phyloP scores from a whole-genome alignment of 2,797 vertebrate species.

The Alcedo atthis region DNA sequence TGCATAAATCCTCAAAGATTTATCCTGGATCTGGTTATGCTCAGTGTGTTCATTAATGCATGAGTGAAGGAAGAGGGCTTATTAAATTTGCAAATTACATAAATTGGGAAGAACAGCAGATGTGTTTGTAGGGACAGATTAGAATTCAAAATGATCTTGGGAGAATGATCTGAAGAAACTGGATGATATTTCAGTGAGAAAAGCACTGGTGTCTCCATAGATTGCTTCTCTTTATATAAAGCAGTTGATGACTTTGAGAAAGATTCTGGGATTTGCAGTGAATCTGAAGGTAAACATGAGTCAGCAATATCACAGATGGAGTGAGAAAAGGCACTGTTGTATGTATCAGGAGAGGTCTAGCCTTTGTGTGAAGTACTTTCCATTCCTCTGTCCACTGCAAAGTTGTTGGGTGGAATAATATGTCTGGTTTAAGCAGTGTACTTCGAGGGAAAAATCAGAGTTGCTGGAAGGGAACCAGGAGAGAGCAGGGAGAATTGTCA shows the following conservation, averaged over 20 bases:
- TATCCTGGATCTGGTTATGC: neutral
- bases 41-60: neutral
- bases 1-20: neutral
- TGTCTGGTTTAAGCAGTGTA: neutral
- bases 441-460: neutral
- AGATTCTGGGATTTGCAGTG: neutral
- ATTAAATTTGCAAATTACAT: neutral
- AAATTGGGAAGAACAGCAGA: neutral
- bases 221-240: neutral
- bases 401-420: neutral
- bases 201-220: neutral
- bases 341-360: neutral
- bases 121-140: neutral
- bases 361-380: neutral
- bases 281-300: neutral
- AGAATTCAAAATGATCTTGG: neutral
- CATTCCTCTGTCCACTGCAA: neutral
- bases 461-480: neutral
- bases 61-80: neutral
- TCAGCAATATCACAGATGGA: neutral
- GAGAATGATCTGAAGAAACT: neutral
- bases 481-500: neutral
- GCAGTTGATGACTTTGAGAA: neutral
- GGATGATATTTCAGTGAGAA: neutral
- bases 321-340: neutral